phyloP scores from a whole-genome alignment of 1,140 invertebrate genomes.

The Chironomus tepperi region DNA sequence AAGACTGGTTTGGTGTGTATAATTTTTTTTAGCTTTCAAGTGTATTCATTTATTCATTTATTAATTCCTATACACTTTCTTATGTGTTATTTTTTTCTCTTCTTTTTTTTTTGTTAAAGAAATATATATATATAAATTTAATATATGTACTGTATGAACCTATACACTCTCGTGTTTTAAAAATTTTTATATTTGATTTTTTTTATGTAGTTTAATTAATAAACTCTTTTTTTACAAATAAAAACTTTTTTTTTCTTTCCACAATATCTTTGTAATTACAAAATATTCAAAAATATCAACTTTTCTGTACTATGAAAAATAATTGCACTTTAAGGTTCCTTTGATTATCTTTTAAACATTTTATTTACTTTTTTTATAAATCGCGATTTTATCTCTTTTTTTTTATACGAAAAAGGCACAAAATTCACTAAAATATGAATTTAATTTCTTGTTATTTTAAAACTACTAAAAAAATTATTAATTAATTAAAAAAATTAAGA shows the following conservation, averaged over 20 bases:
- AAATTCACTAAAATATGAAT: conserved; percentile 11
- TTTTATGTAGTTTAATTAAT: conserved; percentile 20
- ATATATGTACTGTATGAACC: not conserved
- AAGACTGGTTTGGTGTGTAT: conserved; percentile 20
- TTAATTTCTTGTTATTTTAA: not conserved
- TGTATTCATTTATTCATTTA: conserved; percentile 25
- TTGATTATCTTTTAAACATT: not conserved
- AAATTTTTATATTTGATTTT: not conserved
- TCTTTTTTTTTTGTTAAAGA: conserved; percentile 15
- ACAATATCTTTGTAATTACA: not conserved
- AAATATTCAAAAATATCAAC: not conserved
- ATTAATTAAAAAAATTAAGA: conserved; percentile 15
- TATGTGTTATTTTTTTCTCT: conserved; percentile 20
- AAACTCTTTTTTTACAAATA: not conserved
- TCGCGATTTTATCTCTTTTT: not conserved
- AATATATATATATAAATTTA: not conserved
- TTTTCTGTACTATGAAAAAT: not conserved
- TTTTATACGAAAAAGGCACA: not conserved
- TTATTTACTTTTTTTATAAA: not conserved
- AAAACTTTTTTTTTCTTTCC: not conserved
- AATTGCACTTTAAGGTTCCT: not conserved
- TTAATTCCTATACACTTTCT: conserved; percentile 21
- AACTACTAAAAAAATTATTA: conserved; percentile 9
- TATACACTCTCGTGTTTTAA: not conserved
- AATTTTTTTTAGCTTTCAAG: conserved; percentile 17